Evolutionary conservation across 2,113 vertebrate species (phyloP), one percentile per base, ranked within the genome.

Genomic region (Apodemus sylvaticus): DNA sequence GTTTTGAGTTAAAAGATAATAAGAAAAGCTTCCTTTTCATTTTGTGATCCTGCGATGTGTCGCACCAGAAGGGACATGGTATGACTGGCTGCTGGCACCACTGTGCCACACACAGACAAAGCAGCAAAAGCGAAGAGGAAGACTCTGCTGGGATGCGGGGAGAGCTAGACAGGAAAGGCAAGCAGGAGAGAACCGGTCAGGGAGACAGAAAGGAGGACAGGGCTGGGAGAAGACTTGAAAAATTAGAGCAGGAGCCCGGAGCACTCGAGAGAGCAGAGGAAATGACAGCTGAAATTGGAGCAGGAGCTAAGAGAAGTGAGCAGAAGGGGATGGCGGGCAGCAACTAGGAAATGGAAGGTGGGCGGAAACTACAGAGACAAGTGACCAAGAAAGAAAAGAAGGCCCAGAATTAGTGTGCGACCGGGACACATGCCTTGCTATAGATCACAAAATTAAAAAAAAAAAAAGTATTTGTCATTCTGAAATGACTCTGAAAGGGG

Each of bases 171-270:
- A 97, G 97, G 94, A 97, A 98, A 98, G 96, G 96, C 97, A 73
- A 98, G 94, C 96, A 94, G 97, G 96, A 98, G 97, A 98, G 98
- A 98, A 96, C 98, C 98, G 98, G 98, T 98, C 98, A 98, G 98
- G 96, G 98, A 98, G 96, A 96, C 94, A 97, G 98, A 98, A 98
- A 98, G 96, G 97, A 98, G 97, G 98, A 97, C 98, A 98, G 98
- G 98, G 12, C 98, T 98, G 98, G 98, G 98, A 98, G 98, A 99
- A 98, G 98, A 97, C 97, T 98, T 98, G 98, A 98, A 97, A 99
- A 99, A 99, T 99, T 99, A 98, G 98, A 98, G 97, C 98, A 98
- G 98, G 98, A 98, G 98, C 98, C 97, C 92, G 86, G 98, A 98
- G 98, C 97, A 98, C 98, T 98, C 98, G 74, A 97, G 98, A 99